Base-by-base conservation (phyloP, 2,113 vertebrate species). In the Butorides virescens region DNA sequence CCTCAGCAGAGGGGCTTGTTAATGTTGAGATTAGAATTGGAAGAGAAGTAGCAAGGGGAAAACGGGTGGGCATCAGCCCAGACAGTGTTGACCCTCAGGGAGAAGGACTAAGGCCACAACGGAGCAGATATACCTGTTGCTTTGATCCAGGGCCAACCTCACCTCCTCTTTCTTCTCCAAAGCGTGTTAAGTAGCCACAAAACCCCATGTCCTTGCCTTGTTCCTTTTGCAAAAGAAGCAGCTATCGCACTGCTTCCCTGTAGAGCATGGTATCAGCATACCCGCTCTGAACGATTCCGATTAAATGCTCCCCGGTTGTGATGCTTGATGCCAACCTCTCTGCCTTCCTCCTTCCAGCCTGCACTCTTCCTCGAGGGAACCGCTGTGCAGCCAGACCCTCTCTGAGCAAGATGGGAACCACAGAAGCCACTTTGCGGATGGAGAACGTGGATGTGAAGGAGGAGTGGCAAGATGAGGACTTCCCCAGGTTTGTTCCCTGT, bases 371-470 rank as follows among this genome's bases (percentile, higher is more conserved):
- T 10, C 30, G 37, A 36, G 91, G 37, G 67, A 68, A 15, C 52
- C 44, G 5, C 68, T 23, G 68, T 22, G 71, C 20, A 59, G 1
- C 81, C 58, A 7, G 27, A 74, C 70, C 90, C 67, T 39, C 65
- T 66, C 47, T n/a, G 59, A 92, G 85, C 94, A 39, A 62, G 2
- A 99, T 99, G 99, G 99, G 99, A 49, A 99, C 98, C 76, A 99
- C 98, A 1, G 99, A 99, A 94, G 99, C 99, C 58, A 99, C 98
- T 5, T 94, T 99, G 85, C 92, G 98, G 83, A 99, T 99, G 99
- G 99, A 99, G 50, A 99, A 98, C 5, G 98, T 99, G 98, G 99
- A 99, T 5, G 99, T 99, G 80, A 99, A 99, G 94, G 99, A 99
- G 2, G 99, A 99, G 79, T 99, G 99, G 99, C 99, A 99, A 73